Conservation (phyloP, 2,113 vertebrate genomes). For the Daubentonia madagascariensis region DNA sequence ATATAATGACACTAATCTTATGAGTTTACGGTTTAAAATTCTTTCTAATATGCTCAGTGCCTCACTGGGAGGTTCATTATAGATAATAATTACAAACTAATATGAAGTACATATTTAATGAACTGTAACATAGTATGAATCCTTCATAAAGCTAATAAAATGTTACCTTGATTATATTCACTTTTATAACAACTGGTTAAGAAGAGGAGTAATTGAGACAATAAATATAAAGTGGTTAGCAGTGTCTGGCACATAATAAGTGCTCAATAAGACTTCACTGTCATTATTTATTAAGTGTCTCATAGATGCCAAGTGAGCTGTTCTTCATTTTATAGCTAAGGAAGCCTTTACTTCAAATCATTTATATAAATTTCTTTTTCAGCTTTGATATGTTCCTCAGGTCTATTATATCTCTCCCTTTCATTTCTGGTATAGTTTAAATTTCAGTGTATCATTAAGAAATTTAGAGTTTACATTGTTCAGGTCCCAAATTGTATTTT, state of each 20-base stretch:
- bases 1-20: not conserved
- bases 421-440: constrained; percentile 15
- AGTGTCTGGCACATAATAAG: not conserved
- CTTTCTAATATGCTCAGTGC: not conserved
- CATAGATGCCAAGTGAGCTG: not conserved
- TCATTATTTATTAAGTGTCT: not conserved
- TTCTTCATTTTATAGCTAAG: not conserved
- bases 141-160: constrained; percentile 4
- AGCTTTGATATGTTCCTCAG: not conserved
- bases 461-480: not conserved
- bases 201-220: not conserved
- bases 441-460: not conserved
- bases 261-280: not conserved
- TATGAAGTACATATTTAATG: not conserved
- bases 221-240: not conserved
- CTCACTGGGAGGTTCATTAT: not conserved
- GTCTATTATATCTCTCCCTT: not conserved
- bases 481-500: not conserved
- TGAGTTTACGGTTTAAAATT: not conserved
- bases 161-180: not conserved
- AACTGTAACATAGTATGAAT: not conserved
- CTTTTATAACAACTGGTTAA: constrained; percentile 1
- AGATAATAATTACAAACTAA: not conserved
- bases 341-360: not conserved
- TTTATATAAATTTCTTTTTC: not conserved